These are phyloP conservation scores for Lycaon pictus DNA, from an alignment of 2,113 vertebrate genomes.

Conservation along the genomic window DNA sequence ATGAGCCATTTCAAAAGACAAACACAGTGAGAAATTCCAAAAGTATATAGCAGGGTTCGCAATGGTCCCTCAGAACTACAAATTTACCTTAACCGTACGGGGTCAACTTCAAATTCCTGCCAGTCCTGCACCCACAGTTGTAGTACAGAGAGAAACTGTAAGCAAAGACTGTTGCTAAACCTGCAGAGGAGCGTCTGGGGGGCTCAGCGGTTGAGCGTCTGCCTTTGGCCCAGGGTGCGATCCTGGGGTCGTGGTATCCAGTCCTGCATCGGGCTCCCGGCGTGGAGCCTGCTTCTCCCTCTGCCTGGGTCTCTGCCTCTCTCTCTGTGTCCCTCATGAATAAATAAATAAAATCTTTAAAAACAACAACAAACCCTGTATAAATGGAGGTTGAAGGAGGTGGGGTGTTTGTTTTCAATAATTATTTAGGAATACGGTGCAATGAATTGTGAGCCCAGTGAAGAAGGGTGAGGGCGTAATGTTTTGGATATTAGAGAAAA, in stretches of 20 bases:
- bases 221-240: too few relatives aligned
- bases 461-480: not conserved
- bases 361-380: too few relatives aligned
- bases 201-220: too few relatives aligned
- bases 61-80: not conserved
- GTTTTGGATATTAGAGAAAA: not conserved
- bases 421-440: not conserved
- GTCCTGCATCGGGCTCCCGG: too few relatives aligned
- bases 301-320: too few relatives aligned
- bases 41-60: not conserved
- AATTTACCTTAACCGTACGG: not conserved
- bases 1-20: not conserved
- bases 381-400: too few relatives aligned
- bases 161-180: too few relatives aligned
- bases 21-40: not conserved
- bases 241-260: too few relatives aligned
- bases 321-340: too few relatives aligned
- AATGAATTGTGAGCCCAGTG: not conserved
- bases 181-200: too few relatives aligned
- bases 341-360: too few relatives aligned
- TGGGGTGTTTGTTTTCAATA: not conserved
- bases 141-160: not conserved
- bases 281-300: too few relatives aligned
- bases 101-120: not conserved
- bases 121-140: not conserved